Conservation (phyloP, 1,140 invertebrate species). For the Zophobas morio region DNA sequence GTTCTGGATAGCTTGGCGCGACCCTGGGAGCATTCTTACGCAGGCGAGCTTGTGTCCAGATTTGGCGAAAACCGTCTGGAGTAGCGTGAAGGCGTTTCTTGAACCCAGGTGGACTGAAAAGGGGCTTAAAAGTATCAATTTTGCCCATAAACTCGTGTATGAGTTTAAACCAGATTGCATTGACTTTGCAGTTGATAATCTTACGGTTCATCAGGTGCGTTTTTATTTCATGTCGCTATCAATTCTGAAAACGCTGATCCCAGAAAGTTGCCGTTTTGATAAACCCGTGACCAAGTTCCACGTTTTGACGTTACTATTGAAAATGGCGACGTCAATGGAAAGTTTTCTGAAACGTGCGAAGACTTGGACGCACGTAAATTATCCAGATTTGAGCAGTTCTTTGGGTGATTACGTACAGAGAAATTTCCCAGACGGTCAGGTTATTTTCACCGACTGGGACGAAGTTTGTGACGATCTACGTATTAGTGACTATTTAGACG, state of each 20-base stretch:
- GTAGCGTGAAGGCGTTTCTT: conserved; percentile 72
- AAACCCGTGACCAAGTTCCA: conserved; percentile 67
- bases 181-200: conserved; percentile 62
- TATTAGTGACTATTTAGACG: conserved; percentile 65
- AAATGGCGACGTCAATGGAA: conserved; percentile 69
- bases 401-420: conserved; percentile 69
- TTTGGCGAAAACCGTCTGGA: conserved; percentile 76
- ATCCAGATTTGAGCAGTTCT: conserved; percentile 67
- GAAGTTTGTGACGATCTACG: conserved; percentile 54
- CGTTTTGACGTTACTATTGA: conserved; percentile 68
- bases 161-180: conserved; percentile 67
- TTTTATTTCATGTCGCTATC: conserved; percentile 18
- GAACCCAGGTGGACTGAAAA: conserved; percentile 73
- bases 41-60: conserved; percentile 82
- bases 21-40: conserved; percentile 77
- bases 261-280: conserved; percentile 70
- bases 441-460: conserved; percentile 70
- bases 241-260: too few species aligned
- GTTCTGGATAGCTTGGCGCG: conserved; percentile 75
- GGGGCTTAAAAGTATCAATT: conserved; percentile 73
- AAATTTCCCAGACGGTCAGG: conserved; percentile 71
- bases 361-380: conserved; percentile 53
- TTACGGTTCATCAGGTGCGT: conserved; percentile 61
- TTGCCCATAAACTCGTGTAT: conserved; percentile 70
- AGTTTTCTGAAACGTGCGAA: conserved; percentile 67